Evolutionary conservation across 2,797 vertebrate genomes (phyloP).

Genomic region (Sebastes kiyomatsui): DNA sequence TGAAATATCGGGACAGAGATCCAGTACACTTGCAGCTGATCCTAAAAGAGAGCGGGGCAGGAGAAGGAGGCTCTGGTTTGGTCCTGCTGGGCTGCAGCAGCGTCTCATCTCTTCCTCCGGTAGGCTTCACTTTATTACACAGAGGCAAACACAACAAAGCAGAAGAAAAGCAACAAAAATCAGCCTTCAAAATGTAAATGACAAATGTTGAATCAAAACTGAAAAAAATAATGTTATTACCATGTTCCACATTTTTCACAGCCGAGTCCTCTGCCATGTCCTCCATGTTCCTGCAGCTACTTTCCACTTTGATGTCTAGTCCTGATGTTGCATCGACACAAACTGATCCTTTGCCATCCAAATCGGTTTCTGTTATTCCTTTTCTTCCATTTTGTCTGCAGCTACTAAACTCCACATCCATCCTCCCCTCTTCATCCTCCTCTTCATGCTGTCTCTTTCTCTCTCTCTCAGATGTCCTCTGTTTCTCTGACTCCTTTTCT

Average conservation of each 20-base stretch:
- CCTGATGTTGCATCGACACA: neutral
- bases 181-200: neutral
- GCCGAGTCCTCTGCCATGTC: neutral
- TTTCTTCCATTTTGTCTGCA: neutral
- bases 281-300: neutral
- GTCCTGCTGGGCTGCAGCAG: neutral
- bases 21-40: constrained; percentile 93
- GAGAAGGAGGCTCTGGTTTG: neutral
- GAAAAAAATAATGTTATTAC: constrained; percentile 1
- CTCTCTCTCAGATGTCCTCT: neutral
- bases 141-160: neutral
- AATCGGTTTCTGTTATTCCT: neutral
- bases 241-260: constrained; percentile 12
- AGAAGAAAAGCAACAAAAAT: neutral
- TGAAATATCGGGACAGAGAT: constrained; percentile 77
- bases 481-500: constrained; percentile 3
- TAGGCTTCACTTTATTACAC: constrained; percentile 14
- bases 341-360: neutral
- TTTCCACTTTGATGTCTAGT: neutral
- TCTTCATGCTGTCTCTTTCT: neutral
- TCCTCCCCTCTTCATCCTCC: neutral
- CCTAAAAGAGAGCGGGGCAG: constrained; percentile 80
- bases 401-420: neutral
- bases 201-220: neutral
- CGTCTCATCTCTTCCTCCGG: neutral